Evolutionary conservation across 2,113 vertebrate species (phyloP), one percentile per base, ranked within the genome.

Genomic region (Myiozetetes cayanensis): DNA sequence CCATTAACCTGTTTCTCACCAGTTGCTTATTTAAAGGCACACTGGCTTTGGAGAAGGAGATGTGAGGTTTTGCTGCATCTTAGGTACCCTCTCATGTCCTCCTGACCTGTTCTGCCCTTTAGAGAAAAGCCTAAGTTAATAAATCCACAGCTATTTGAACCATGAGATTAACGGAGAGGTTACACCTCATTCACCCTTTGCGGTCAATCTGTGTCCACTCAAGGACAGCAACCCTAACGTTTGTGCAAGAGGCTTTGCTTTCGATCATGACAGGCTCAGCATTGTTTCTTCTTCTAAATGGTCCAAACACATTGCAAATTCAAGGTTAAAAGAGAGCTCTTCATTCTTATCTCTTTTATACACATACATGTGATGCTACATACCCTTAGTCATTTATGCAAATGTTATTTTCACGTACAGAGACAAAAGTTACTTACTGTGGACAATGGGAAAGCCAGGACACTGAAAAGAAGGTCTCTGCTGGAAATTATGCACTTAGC

Each of bases 391-490:
- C 15, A 21, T 52, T 77, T 75, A 65, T 18, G 31, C n/a, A 78
- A 89, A 68, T 0, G 0, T 77, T 35, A 73, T 86, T 87, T 93
- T 70, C 65, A 67, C 5, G 2, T 55, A 46, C 65, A 59, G 81
- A 67, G 47, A 43, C 68, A 74, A 87, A 67, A 47, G 58, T 75
- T 93, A 98, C 98, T 98, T 97, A 98, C 98, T 37, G 93, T 83
- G 76, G 98, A 96, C 35, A 96, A 1, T 28, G 98, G 98, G 92
- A 98, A 98, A 90, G 96, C 98, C 97, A 98, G 52, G 11, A 96
- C 96, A 55, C 97, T 87, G 92, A 98, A 98, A 88, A 98, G 90
- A 89, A 98, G 96, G 80, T 98, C 98, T 97, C 97, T 97, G 94
- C 96, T 97, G 94, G 97, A 96, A 41, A 97, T 97, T 43, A 98